Conservation (phyloP, 2,113 vertebrate genomes). For the Aldabrachelys gigantea region DNA sequence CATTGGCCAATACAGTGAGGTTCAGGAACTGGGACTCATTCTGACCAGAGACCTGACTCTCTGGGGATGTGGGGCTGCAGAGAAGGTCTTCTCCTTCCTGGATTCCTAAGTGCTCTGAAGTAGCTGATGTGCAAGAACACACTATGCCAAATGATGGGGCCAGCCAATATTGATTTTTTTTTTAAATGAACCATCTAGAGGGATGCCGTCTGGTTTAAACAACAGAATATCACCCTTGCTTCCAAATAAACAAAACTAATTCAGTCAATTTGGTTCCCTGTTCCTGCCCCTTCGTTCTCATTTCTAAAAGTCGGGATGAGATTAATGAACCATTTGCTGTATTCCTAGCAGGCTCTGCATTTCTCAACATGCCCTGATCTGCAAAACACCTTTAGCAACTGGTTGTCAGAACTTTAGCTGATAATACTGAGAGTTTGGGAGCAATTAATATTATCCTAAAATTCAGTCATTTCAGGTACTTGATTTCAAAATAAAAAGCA, state of each 20-base stretch:
- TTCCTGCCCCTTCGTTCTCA: slow-evolving; percentile 34
- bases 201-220: slow-evolving; percentile 9
- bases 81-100: not conserved
- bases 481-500: slow-evolving; percentile 48
- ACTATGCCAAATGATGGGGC: not conserved
- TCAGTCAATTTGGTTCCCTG: not conserved
- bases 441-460: slow-evolving; percentile 61
- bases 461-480: slow-evolving; percentile 30
- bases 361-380: not conserved
- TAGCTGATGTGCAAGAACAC: not conserved
- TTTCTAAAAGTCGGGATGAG: slow-evolving; percentile 61
- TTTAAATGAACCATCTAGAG: not conserved
- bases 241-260: not conserved
- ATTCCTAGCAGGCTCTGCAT: slow-evolving; percentile 18
- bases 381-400: slow-evolving; percentile 33
- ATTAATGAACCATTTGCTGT: slow-evolving; percentile 42
- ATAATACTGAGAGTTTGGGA: slow-evolving; percentile 35
- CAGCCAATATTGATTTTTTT: not conserved
- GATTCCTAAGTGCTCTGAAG: not conserved
- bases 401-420: slow-evolving; percentile 30
- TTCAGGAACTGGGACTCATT: not conserved
- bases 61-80: not conserved
- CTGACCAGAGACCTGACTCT: not conserved
- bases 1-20: not conserved
- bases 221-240: not conserved